Conservation (phyloP, 2,797 vertebrate species). For the Echeneis naucrates region DNA sequence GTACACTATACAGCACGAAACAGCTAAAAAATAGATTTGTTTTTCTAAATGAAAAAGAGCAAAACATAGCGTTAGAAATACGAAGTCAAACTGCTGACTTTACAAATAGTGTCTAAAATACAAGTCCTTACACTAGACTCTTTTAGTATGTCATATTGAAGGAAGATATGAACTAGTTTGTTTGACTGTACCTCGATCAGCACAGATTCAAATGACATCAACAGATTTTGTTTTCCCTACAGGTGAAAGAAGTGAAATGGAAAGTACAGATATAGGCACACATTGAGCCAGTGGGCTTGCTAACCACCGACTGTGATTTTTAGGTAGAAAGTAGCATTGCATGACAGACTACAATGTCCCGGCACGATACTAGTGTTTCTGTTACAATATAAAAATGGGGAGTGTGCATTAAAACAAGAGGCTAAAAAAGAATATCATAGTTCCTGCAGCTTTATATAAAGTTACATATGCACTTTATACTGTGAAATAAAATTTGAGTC, state of each 20-base stretch:
- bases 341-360: constrained; percentile 40
- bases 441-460: constrained; percentile 38
- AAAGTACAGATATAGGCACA: constrained; percentile 74
- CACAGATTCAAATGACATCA: constrained; percentile 62
- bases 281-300: constrained; percentile 68
- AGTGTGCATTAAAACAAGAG: constrained; percentile 38
- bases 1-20: constrained; percentile 32
- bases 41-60: constrained; percentile 43
- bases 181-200: constrained; percentile 48
- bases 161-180: constrained; percentile 51
- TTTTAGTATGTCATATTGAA: constrained; percentile 25
- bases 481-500: constrained; percentile 33
- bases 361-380: constrained; percentile 25
- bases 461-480: constrained; percentile 35
- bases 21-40: constrained; percentile 37
- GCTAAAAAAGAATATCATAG: constrained; percentile 42
- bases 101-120: constrained; percentile 44
- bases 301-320: constrained; percentile 64
- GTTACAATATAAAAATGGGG: constrained; percentile 50
- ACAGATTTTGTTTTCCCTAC: constrained; percentile 36
- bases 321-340: constrained; percentile 66
- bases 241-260: constrained; percentile 50
- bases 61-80: constrained; percentile 49
- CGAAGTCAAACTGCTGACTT: constrained; percentile 54
- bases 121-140: constrained; percentile 26